Evolutionary conservation across 2,113 vertebrate genomes (phyloP).

Genomic region (Lynx canadensis): DNA sequence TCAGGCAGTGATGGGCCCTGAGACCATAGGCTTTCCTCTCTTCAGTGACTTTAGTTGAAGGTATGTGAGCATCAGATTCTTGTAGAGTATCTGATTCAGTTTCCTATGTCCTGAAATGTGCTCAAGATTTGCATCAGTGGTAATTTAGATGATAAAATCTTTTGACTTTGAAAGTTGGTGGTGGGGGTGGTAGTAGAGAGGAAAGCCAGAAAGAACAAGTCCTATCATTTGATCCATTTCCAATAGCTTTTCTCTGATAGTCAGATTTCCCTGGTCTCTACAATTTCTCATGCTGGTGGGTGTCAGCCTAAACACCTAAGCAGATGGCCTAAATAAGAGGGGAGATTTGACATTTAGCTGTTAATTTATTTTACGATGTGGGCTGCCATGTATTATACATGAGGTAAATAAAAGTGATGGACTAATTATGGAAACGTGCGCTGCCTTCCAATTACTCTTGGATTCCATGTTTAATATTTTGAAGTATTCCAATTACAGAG

Average conservation of each 20-base stretch:
- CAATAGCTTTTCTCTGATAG: neutral
- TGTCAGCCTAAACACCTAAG: slow-evolving; percentile 70
- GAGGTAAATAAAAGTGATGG: slow-evolving; percentile 78
- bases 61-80: neutral
- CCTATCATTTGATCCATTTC: neutral
- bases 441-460: slow-evolving; percentile 64
- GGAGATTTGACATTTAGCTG: slow-evolving; percentile 74
- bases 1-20: neutral
- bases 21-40: neutral
- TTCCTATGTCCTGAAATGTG: neutral
- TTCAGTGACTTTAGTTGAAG: neutral
- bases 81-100: neutral
- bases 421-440: slow-evolving; percentile 70
- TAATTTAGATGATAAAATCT: neutral
- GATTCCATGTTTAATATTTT: slow-evolving; percentile 72
- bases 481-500: slow-evolving; percentile 64
- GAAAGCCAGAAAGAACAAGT: neutral
- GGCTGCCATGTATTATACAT: slow-evolving; percentile 78
- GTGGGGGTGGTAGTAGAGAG: neutral
- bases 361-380: slow-evolving; percentile 73
- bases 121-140: neutral
- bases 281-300: slow-evolving; percentile 47
- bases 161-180: neutral
- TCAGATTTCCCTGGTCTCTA: neutral
- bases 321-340: slow-evolving; percentile 60